phyloP scores from a whole-genome alignment of 2,797 vertebrate genomes.

The Sebastes wilsoni region DNA sequence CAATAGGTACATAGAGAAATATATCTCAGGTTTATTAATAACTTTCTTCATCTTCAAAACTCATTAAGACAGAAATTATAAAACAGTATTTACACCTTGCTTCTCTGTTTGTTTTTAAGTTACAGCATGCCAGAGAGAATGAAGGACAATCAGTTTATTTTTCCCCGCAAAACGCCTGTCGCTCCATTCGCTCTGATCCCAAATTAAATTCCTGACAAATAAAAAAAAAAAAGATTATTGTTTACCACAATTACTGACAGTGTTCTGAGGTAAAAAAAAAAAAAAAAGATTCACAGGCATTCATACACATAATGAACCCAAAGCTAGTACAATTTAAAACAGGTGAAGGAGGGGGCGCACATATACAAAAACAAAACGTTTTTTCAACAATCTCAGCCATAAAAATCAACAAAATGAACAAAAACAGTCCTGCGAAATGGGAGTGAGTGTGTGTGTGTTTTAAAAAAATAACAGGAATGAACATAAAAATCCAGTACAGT shows the following conservation, averaged over 20 bases:
- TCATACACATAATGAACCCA: slow-evolving; percentile 5
- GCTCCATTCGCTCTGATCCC: slow-evolving; percentile 45
- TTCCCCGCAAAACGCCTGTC: background rate
- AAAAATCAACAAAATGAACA: slow-evolving; percentile 20
- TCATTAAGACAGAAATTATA: slow-evolving; percentile 77
- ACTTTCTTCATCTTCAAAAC: slow-evolving; percentile 75
- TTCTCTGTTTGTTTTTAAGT: slow-evolving; percentile 51
- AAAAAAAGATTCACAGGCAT: slow-evolving; percentile 17
- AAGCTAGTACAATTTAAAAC: slow-evolving; percentile 43
- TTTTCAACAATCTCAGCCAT: background rate
- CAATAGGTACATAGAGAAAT: slow-evolving; percentile 67
- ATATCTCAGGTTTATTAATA: slow-evolving; percentile 79
- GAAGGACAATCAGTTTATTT: slow-evolving; percentile 42
- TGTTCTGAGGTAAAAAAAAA: slow-evolving; percentile 64
- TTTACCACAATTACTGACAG: slow-evolving; percentile 54
- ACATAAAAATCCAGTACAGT: background rate
- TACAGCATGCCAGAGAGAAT: slow-evolving; percentile 65
- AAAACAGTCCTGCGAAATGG: slow-evolving; percentile 2
- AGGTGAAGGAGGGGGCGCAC: background rate
- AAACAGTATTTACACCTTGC: slow-evolving; percentile 78
- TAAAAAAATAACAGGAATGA: slow-evolving; percentile 22
- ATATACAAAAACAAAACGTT: background rate
- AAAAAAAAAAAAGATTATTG: slow-evolving; percentile 6
- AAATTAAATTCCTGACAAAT: slow-evolving; percentile 44
- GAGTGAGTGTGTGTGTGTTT: background rate